Evolutionary conservation across 2,113 vertebrate genomes (phyloP).

Genomic region (Rana temporaria): DNA sequence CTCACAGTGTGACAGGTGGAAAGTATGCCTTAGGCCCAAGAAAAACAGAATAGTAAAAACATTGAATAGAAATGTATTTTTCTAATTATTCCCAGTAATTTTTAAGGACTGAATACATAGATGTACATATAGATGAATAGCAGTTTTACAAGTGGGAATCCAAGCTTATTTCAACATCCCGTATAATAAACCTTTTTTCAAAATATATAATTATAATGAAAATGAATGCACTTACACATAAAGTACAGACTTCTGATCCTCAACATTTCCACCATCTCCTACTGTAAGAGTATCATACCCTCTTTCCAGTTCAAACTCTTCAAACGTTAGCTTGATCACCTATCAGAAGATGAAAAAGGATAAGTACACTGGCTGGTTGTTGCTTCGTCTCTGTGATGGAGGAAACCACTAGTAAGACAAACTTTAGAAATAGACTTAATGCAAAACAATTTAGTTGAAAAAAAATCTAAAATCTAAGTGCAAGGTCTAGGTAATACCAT

Average conservation of each 20-base stretch:
- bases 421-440: too few species aligned
- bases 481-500: too few species aligned
- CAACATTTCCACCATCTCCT: slow-evolving; percentile 91
- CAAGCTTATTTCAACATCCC: too few species aligned
- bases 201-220: background rate
- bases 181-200: background rate
- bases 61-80: too few species aligned
- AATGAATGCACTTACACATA: slow-evolving; percentile 87
- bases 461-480: background rate
- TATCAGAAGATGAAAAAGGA: slow-evolving; percentile 64
- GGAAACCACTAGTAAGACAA: background rate
- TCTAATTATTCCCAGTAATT: too few species aligned
- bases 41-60: too few species aligned
- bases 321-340: slow-evolving; percentile 98
- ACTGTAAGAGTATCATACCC: slow-evolving; percentile 97
- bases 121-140: too few species aligned
- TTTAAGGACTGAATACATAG: too few species aligned
- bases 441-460: background rate
- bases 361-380: slow-evolving; percentile 17
- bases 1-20: too few species aligned
- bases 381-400: too few species aligned
- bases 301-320: slow-evolving; percentile 96
- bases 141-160: too few species aligned
- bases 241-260: slow-evolving; percentile 95
- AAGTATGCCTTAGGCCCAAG: too few species aligned